phyloP scores from a whole-genome alignment of 2,888 invertebrate species.

The Penaeus monodon region DNA sequence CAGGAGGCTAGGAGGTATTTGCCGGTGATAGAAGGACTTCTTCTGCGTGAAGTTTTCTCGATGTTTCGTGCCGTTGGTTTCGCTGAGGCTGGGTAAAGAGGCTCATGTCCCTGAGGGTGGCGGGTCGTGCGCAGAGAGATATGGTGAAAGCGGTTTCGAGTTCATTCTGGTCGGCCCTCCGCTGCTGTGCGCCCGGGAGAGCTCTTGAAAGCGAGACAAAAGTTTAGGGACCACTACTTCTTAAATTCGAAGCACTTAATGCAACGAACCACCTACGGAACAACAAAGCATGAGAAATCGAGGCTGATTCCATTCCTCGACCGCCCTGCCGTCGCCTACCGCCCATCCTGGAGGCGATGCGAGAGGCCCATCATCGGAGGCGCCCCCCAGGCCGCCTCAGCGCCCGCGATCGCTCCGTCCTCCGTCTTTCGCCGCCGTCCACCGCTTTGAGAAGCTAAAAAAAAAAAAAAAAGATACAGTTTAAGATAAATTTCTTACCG shows the following conservation, averaged over 20 bases:
- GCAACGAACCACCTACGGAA: background rate
- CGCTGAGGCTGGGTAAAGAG: constrained; percentile 31
- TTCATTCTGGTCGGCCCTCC: background rate
- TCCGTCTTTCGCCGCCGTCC: background rate
- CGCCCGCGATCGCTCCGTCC: constrained; percentile 6
- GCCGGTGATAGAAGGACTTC: constrained; percentile 26
- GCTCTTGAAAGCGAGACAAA: background rate
- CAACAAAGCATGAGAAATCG: background rate
- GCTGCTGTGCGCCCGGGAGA: no score
- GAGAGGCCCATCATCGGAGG: constrained; percentile 15
- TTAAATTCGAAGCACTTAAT: no score
- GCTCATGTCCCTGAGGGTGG: constrained; percentile 24
- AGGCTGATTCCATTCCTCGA: background rate
- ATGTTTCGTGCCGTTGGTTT: background rate
- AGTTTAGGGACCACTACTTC: background rate
- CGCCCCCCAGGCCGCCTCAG: constrained; percentile 1
- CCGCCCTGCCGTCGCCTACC: background rate
- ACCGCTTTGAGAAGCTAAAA: background rate
- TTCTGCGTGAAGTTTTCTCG: constrained; percentile 15
- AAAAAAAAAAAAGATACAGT: background rate
- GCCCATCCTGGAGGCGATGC: background rate
- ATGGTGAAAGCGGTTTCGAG: background rate
- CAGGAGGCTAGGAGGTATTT: constrained; percentile 36
- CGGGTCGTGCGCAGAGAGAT: constrained; percentile 11
- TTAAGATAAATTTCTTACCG: background rate